Conservation (phyloP, 1,140 invertebrate species). For the Diorhabda carinulata region DNA sequence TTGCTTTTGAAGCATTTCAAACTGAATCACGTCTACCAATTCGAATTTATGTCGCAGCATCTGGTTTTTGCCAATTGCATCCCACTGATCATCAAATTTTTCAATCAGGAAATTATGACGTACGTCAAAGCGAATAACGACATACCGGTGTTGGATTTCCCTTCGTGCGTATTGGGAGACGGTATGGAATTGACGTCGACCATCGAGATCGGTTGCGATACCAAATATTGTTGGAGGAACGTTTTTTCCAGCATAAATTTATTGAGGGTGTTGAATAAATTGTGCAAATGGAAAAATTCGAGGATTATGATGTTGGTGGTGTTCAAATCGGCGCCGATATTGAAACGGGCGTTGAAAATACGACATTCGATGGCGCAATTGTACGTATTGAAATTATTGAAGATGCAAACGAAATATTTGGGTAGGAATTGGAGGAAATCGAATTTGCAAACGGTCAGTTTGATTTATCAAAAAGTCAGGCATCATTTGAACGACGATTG, state of each 20-base stretch:
- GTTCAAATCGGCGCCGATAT: conserved; percentile 97
- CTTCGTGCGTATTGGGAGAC: conserved; percentile 93
- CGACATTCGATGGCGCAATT: conserved; percentile 97
- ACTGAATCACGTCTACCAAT: conserved; percentile 98
- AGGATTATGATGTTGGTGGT: conserved; percentile 99
- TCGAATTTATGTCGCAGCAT: conserved; percentile 99
- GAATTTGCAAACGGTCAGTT: conserved; percentile 99
- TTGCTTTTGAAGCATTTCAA: conserved; percentile 97
- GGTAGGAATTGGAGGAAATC: conserved; percentile 98
- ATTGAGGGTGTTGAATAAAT: conserved; percentile 93
- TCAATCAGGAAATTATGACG: conserved; percentile 96
- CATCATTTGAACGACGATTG: conserved; percentile 97
- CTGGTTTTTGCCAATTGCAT: conserved; percentile 99
- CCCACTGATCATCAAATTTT: conserved; percentile 96
- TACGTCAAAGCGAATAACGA: conserved; percentile 95
- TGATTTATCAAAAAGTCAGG: conserved; percentile 96
- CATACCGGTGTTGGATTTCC: conserved; percentile 93
- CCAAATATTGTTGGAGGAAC: conserved; percentile 94
- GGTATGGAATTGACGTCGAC: conserved; percentile 93
- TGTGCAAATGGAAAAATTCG: conserved; percentile 99
- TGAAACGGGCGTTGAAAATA: conserved; percentile 94
- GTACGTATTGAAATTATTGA: conserved; percentile 95
- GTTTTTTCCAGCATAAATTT: conserved; percentile 98
- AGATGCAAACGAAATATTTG: conserved; percentile 99
- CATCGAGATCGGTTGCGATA: conserved; percentile 83